Conservation (phyloP, 2,888 invertebrate genomes). For the Euzetes globulus region DNA sequence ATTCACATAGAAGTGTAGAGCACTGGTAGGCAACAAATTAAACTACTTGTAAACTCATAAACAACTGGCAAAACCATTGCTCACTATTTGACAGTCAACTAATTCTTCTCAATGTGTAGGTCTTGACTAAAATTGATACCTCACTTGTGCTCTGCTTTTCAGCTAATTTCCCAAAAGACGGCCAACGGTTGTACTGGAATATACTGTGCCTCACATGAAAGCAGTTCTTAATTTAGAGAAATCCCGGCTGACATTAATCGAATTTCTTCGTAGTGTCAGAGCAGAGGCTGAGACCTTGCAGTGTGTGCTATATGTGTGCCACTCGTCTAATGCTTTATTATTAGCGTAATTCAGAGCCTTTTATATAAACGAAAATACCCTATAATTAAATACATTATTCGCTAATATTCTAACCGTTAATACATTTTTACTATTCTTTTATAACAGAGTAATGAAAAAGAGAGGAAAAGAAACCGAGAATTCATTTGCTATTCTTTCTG, state of each 20-base stretch:
- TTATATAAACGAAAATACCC: neutral
- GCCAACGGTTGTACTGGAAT: neutral
- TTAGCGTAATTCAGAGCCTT: slow-evolving; percentile 5
- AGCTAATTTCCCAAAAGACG: slow-evolving; percentile 26
- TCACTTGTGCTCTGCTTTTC: slow-evolving; percentile 1
- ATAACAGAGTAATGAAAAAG: neutral
- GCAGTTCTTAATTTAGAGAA: slow-evolving; percentile 28
- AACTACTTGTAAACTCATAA: slow-evolving; percentile 24
- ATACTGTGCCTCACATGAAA: slow-evolving; percentile 15
- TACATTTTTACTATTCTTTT: neutral
- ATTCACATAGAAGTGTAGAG: neutral
- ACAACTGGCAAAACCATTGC: neutral
- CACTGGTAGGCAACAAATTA: slow-evolving; percentile 17
- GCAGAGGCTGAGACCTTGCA: neutral
- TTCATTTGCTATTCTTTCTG: neutral
- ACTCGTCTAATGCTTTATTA: neutral
- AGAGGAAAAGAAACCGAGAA: neutral
- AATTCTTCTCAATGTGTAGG: neutral
- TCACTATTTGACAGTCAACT: slow-evolving; percentile 27
- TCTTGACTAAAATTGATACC: slow-evolving; percentile 15
- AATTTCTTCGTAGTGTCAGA: neutral
- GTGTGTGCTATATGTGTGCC: neutral
- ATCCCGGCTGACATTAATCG: slow-evolving; percentile 27
- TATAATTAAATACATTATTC: slow-evolving; percentile 19
- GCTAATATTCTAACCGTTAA: slow-evolving; percentile 7